phyloP scores from a whole-genome alignment of 2,888 invertebrate genomes.

The Unio delphinus region DNA sequence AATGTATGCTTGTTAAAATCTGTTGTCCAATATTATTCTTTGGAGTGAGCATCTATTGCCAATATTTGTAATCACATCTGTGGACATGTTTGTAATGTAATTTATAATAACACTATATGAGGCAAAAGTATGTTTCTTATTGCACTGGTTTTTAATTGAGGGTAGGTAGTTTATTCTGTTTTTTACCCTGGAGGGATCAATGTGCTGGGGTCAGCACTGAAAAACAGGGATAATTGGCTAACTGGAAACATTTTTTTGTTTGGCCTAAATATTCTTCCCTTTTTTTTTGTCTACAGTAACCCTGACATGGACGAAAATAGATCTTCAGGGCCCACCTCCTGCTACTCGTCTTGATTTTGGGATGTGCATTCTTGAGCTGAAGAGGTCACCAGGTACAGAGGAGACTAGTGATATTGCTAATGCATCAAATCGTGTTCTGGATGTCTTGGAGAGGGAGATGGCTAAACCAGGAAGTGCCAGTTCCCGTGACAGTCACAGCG shows the following conservation, averaged over 20 bases:
- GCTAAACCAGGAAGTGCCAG: constrained; percentile 58
- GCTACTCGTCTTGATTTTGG: constrained; percentile 68
- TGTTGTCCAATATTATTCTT: too few species aligned
- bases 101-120: too few species aligned
- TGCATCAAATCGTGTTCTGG: constrained; percentile 51
- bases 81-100: too few species aligned
- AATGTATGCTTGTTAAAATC: too few species aligned
- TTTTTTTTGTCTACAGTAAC: constrained; percentile 40
- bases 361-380: constrained; percentile 57
- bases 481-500: constrained; percentile 50
- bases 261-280: neutral
- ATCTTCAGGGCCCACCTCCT: constrained; percentile 65
- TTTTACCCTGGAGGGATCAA: neutral
- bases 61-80: too few species aligned
- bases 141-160: too few species aligned
- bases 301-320: constrained; percentile 60
- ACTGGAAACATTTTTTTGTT: neutral
- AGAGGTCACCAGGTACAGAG: constrained; percentile 22
- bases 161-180: too few species aligned
- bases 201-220: neutral
- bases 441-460: constrained; percentile 60
- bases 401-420: constrained; percentile 27
- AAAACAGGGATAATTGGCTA: neutral
- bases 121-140: too few species aligned
- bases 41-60: too few species aligned